These are phyloP conservation scores for Myotis pilosus DNA, from an alignment of 2,797 vertebrate genomes.

Conservation along the genomic window DNA sequence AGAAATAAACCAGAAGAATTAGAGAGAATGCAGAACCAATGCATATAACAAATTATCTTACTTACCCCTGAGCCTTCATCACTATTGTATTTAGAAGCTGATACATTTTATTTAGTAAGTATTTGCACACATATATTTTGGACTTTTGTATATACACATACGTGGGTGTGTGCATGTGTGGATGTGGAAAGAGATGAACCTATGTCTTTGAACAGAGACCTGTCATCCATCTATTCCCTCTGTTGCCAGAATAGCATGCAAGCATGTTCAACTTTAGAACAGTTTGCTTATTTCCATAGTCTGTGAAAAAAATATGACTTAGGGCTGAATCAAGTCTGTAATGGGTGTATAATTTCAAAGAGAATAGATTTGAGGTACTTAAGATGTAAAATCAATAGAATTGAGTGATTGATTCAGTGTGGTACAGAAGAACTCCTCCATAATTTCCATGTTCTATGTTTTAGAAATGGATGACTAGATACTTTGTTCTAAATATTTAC, in stretches of 20 bases:
- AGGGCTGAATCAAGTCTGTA: neutral
- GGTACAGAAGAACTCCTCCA: neutral
- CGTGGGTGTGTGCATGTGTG: neutral
- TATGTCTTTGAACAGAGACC: neutral
- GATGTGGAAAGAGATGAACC: neutral
- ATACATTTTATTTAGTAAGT: neutral
- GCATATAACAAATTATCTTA: neutral
- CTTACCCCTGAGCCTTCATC: neutral
- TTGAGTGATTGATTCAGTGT: neutral
- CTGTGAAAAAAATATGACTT: neutral
- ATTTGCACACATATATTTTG: neutral
- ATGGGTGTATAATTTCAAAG: neutral
- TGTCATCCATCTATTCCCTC: neutral
- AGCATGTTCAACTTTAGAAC: neutral
- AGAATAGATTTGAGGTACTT: slow-evolving; percentile 10
- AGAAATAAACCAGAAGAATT: neutral
- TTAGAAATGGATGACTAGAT: neutral
- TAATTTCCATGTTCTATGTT: neutral
- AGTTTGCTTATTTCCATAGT: neutral
- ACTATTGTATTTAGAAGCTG: neutral
- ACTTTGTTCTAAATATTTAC: neutral
- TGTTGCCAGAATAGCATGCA: neutral
- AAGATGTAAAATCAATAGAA: neutral
- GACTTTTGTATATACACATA: neutral
- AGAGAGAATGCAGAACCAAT: neutral